These are phyloP conservation scores for Herpetotheres cachinnans DNA, from an alignment of 2,113 vertebrate genomes.

Conservation along the genomic window DNA sequence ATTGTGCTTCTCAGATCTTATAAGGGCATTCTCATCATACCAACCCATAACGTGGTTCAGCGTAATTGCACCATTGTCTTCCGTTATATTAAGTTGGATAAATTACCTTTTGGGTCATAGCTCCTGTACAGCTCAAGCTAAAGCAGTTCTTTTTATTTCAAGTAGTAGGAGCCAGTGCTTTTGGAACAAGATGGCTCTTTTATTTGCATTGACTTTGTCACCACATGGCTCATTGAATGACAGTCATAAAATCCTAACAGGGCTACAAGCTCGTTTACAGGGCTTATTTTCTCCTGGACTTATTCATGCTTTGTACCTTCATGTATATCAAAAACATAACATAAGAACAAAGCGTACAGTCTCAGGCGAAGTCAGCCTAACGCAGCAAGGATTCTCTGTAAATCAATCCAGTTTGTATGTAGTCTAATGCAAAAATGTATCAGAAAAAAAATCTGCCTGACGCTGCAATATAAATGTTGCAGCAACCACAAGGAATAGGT, in stretches of 20 bases:
- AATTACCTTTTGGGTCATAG: not conserved
- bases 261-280: not conserved
- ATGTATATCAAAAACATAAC: not conserved
- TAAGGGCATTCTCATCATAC: not conserved
- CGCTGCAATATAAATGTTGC: not conserved
- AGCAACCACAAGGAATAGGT: not conserved
- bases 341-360: not conserved
- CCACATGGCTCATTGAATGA: not conserved
- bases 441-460: not conserved
- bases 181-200: not conserved
- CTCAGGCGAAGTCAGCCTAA: not conserved
- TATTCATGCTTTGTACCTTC: not conserved
- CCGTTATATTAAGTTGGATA: not conserved
- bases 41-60: not conserved
- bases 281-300: not conserved
- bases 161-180: not conserved
- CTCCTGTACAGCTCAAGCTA: not conserved
- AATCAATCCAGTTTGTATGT: not conserved
- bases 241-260: not conserved
- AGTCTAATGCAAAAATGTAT: not conserved
- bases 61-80: not conserved
- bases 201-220: not conserved
- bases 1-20: not conserved
- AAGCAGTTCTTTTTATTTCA: not conserved
- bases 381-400: not conserved